Conservation (phyloP, 2,888 invertebrate species). For the Caenorhabditis macrosperma region DNA sequence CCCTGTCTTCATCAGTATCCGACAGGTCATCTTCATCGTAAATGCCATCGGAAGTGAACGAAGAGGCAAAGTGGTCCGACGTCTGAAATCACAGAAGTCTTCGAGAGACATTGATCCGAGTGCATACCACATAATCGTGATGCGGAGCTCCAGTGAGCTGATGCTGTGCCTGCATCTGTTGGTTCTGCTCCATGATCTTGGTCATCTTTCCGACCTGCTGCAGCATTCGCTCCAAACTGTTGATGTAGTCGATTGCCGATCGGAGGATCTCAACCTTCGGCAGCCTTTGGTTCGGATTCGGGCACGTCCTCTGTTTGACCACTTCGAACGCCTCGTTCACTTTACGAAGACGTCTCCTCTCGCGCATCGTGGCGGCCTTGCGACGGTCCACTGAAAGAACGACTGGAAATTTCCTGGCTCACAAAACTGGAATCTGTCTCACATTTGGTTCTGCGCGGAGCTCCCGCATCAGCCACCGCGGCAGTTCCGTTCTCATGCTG, state of each 20-base stretch:
- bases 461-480: conserved; percentile 10
- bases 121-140: conserved; percentile 63
- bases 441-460: conserved; percentile 63
- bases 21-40: conserved; percentile 55
- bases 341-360: conserved; percentile 92
- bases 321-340: conserved; percentile 99
- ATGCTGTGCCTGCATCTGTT: conserved; percentile 53
- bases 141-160: conserved; percentile 35
- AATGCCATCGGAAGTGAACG: conserved; percentile 34
- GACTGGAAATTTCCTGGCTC: conserved; percentile 32
- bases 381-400: conserved; percentile 89
- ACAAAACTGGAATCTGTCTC: not conserved
- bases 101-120: not conserved
- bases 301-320: conserved; percentile 91
- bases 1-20: conserved; percentile 43
- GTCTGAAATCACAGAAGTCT: conserved; percentile 30
- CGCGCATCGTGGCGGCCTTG: conserved; percentile 96
- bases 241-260: conserved; percentile 98
- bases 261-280: conserved; percentile 97
- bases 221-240: conserved; percentile 83
- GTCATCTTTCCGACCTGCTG: conserved; percentile 74
- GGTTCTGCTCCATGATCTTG: conserved; percentile 75
- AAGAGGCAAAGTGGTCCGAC: conserved; percentile 54
- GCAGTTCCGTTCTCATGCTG: not conserved
- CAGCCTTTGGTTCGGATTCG: conserved; percentile 94